These are phyloP conservation scores for Diplazon laetatorius DNA, from an alignment of 2,888 invertebrate species.

Conservation along the genomic window DNA sequence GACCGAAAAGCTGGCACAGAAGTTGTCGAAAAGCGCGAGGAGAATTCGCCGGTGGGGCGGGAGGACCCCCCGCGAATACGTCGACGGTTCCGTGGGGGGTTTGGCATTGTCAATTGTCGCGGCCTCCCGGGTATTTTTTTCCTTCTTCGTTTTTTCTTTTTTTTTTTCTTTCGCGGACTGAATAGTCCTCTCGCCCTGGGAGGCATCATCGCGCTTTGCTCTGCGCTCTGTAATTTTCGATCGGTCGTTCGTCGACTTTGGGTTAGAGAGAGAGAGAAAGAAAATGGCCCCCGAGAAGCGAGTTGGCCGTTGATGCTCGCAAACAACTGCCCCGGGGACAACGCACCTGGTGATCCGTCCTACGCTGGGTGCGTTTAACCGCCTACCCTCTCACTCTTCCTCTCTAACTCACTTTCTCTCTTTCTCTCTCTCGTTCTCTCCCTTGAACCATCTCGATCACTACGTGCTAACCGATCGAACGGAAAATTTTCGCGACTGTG, in stretches of 20 bases:
- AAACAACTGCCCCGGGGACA: conserved; percentile 74
- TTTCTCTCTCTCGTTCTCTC: not conserved
- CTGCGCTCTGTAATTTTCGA: conserved; percentile 78
- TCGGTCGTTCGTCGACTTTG: conserved; percentile 52
- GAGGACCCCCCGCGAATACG: conserved; percentile 78
- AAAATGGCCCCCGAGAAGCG: conserved; percentile 33
- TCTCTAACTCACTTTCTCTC: not conserved
- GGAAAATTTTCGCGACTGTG: conserved; percentile 68
- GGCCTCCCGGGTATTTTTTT: conserved; percentile 74
- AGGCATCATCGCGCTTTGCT: conserved; percentile 79
- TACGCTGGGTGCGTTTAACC: not conserved
- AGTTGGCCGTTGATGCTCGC: conserved; percentile 70
- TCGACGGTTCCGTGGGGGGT: conserved; percentile 73
- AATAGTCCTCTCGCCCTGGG: conserved; percentile 80
- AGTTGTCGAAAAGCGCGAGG: conserved; percentile 63
- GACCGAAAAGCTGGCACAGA: conserved; percentile 1
- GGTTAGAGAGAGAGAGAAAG: conserved; percentile 47
- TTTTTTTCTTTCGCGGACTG: conserved; percentile 69
- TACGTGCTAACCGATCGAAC: conserved; percentile 66
- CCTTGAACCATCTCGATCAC: not conserved
- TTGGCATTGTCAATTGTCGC: conserved; percentile 78
- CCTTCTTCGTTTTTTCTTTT: conserved; percentile 38
- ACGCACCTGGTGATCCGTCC: conserved; percentile 75
- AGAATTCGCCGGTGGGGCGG: conserved; percentile 70
- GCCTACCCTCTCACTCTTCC: not conserved